A percentile compares a stretch with the other conserved stretches of the same genome.
These are phyloP conservation scores for Muscicapa striata DNA, from an alignment of 2,797 vertebrate genomes.

Conservation along the genomic window DNA sequence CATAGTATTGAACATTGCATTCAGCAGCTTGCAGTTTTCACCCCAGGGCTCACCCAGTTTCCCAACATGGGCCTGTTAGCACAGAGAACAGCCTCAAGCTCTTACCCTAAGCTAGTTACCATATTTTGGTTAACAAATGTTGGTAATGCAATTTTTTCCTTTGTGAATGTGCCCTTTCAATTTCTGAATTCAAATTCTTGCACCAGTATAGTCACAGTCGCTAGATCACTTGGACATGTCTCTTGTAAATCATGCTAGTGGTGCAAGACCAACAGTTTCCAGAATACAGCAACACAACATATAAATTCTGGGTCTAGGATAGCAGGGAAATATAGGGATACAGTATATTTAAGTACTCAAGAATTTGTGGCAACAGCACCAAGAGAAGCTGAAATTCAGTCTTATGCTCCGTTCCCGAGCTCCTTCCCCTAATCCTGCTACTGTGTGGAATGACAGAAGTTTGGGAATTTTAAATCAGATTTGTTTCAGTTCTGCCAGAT, in stretches of 20 bases:
- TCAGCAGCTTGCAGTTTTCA: not conserved
- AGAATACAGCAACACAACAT: not conserved
- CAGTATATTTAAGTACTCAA: not conserved
- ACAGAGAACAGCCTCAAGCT: not conserved
- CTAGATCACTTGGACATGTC: not conserved
- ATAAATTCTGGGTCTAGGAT: not conserved
- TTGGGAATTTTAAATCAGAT: not conserved
- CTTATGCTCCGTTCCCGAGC: not conserved
- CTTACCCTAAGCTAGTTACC: not conserved
- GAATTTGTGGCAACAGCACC: not conserved
- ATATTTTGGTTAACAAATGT: constrained; percentile 2
- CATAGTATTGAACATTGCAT: not conserved
- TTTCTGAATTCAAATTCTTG: not conserved
- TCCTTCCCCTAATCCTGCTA: not conserved
- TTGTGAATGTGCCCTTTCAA: not conserved
- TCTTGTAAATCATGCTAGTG: not conserved
- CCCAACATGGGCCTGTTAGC: not conserved
- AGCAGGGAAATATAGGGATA: not conserved
- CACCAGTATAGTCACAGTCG: not conserved
- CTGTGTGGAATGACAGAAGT: not conserved
- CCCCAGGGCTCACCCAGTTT: not conserved
- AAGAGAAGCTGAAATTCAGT: not conserved
- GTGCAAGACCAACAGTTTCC: not conserved
- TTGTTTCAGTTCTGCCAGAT: not conserved
- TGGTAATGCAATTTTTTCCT: not conserved